Conservation (phyloP, 2,888 invertebrate genomes). For the Drosophila phalerata region DNA sequence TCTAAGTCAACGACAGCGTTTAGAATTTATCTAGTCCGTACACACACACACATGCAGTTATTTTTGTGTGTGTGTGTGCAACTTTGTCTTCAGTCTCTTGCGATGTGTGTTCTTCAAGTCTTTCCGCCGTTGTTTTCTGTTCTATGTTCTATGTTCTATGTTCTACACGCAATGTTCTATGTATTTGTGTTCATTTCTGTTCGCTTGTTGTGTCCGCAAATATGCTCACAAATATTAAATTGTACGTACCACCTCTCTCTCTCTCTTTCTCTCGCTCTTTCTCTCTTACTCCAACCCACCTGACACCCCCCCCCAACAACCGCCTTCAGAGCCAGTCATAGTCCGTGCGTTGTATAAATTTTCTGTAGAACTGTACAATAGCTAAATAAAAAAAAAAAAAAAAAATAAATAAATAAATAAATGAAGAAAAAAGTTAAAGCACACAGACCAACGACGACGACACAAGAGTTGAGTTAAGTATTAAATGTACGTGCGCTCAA, state of each 20-base stretch:
- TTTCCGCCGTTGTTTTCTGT: constrained; percentile 26
- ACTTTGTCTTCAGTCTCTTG: constrained; percentile 51
- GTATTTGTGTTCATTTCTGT: constrained; percentile 25
- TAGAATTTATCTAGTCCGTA: constrained; percentile 75
- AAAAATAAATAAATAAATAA: constrained; percentile 75
- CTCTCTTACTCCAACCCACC: constrained; percentile 4
- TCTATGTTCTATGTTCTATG: constrained; percentile 17
- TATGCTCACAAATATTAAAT: constrained; percentile 79
- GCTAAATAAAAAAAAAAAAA: constrained; percentile 70
- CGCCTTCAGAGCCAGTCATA: constrained; percentile 31
- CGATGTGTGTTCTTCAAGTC: constrained; percentile 50
- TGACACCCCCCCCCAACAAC: constrained; percentile 1
- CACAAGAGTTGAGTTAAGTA: constrained; percentile 63
- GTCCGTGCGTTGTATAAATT: constrained; percentile 78
- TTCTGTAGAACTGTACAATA: constrained; percentile 80
- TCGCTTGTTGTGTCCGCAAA: constrained; percentile 63
- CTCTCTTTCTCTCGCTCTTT: not conserved
- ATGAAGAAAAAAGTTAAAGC: constrained; percentile 71
- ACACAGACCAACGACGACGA: constrained; percentile 51
- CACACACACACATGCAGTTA: constrained; percentile 36
- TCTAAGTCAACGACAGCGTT: constrained; percentile 78
- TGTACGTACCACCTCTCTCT: constrained; percentile 47
- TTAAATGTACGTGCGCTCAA: constrained; percentile 61
- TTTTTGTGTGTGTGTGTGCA: constrained; percentile 30
- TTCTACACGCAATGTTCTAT: not conserved